Conservation (phyloP, 1,140 invertebrate genomes). For the Pissodes strobi region DNA sequence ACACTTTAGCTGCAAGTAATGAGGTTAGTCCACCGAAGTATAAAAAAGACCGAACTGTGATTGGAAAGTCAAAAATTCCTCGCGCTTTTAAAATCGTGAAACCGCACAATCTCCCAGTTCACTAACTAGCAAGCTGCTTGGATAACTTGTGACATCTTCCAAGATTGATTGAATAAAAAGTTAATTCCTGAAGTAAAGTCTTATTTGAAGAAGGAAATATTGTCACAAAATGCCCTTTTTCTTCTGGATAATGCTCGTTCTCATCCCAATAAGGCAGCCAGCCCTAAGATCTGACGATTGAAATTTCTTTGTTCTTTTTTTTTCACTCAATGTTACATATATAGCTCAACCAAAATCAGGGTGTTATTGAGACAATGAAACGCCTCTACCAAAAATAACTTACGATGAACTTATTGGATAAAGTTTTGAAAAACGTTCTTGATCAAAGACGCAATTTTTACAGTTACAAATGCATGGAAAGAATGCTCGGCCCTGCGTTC, state of each 20-base stretch:
- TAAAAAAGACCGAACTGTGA: conserved; percentile 13
- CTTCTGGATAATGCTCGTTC: conserved; percentile 6
- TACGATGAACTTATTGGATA: conserved; percentile 14
- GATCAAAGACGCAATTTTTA: conserved; percentile 22
- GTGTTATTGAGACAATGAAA: conserved; percentile 24
- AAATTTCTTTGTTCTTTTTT: conserved; percentile 5
- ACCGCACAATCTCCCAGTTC: conserved; percentile 14
- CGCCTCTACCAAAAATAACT: conserved; percentile 12
- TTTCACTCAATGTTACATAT: too few species aligned
- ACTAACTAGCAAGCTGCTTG: conserved; percentile 11
- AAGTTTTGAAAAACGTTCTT: conserved; percentile 25
- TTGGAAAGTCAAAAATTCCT: conserved; percentile 18
- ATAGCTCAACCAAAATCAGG: conserved; percentile 10
- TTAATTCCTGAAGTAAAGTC: too few species aligned
- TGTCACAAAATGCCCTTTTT: too few species aligned
- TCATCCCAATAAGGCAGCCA: conserved; percentile 11
- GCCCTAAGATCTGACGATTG: background rate
- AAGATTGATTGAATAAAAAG: conserved; percentile 6
- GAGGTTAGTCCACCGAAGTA: background rate
- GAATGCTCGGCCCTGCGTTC: too few species aligned
- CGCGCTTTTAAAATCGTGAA: conserved; percentile 22
- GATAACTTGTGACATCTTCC: conserved; percentile 3
- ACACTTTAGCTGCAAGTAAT: conserved; percentile 3
- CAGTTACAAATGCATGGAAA: conserved; percentile 24
- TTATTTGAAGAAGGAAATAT: too few species aligned